phyloP scores from a whole-genome alignment of 2,888 invertebrate genomes.

The Laothoe populi region DNA sequence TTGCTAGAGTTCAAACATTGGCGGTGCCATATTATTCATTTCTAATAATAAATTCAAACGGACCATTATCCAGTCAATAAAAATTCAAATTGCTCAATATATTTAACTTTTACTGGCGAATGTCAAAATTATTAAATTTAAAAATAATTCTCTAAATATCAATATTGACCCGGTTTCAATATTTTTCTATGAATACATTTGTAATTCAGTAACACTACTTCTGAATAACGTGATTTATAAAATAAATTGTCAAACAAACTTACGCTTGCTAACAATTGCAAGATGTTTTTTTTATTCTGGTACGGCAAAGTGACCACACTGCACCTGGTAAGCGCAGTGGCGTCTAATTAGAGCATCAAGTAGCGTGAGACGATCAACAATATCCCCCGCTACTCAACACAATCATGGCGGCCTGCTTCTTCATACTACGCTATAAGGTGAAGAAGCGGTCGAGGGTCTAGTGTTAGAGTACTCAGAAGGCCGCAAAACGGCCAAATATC shows the following conservation, averaged over 20 bases:
- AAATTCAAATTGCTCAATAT: background rate
- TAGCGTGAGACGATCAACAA: too few relatives aligned
- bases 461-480: too few relatives aligned
- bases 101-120: background rate
- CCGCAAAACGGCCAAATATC: too few relatives aligned
- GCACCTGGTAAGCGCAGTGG: too few relatives aligned
- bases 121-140: background rate
- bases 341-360: too few relatives aligned
- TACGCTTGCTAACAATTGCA: background rate
- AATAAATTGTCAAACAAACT: background rate
- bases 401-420: too few relatives aligned
- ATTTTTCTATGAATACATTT: background rate
- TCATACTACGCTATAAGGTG: too few relatives aligned
- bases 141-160: background rate
- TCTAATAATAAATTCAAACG: background rate
- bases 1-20: background rate
- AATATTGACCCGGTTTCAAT: background rate
- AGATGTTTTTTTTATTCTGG: too few relatives aligned
- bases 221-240: background rate
- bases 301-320: too few relatives aligned
- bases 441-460: too few relatives aligned
- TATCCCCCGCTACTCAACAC: too few relatives aligned
- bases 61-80: conserved; percentile 1
- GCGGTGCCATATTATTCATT: background rate
- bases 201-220: background rate